Evolutionary conservation across 2,888 invertebrate genomes (phyloP).

Genomic region (Andrena chrysosceles): DNA sequence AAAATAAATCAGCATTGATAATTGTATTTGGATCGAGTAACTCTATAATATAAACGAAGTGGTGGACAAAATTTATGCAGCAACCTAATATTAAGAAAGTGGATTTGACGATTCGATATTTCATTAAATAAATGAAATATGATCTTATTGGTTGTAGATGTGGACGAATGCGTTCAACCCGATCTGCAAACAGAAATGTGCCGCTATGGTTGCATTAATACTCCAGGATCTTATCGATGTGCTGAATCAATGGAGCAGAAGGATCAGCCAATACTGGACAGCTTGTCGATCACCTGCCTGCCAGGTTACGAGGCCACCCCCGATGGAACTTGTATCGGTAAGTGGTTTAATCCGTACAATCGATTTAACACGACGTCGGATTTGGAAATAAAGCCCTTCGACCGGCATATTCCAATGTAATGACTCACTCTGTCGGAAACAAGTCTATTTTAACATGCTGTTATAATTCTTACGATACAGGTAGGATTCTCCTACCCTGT

Average conservation of each 20-base stretch:
- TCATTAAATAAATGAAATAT: no score
- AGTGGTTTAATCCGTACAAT: constrained; percentile 65
- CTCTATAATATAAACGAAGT: no score
- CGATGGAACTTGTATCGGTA: constrained; percentile 79
- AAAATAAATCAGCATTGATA: no score
- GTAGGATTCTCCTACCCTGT: neutral
- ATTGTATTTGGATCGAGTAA: no score
- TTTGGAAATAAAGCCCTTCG: constrained; percentile 1
- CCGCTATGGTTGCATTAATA: constrained; percentile 86
- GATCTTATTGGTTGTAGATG: constrained; percentile 83
- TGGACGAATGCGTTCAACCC: constrained; percentile 88
- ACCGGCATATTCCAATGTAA: constrained; percentile 22
- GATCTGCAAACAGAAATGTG: constrained; percentile 82
- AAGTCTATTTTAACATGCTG: neutral
- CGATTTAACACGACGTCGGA: constrained; percentile 45
- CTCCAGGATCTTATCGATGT: constrained; percentile 86
- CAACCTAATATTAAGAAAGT: no score
- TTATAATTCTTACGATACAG: neutral
- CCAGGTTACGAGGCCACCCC: constrained; percentile 77
- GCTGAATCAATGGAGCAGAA: constrained; percentile 76
- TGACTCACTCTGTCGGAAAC: neutral
- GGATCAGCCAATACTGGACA: constrained; percentile 75
- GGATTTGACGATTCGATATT: neutral
- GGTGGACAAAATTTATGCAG: no score
- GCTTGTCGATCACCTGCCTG: constrained; percentile 74